Conservation (phyloP, 2,113 vertebrate genomes). For the Vicugna pacos region DNA sequence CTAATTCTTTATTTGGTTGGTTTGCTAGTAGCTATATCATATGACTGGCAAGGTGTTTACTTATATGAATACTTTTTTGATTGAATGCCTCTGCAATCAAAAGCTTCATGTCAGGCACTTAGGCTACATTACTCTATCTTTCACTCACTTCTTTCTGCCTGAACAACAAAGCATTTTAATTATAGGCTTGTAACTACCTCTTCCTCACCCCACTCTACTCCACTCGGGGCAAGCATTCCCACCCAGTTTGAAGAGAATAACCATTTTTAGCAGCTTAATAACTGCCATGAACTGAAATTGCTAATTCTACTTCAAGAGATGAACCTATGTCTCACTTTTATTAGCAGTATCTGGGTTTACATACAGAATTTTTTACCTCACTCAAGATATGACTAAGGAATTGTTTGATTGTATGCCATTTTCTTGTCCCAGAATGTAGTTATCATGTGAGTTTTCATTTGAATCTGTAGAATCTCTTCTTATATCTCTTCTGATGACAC, state of each 20-base stretch:
- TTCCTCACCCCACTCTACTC: neutral
- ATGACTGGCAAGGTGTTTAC: neutral
- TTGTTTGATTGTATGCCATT: neutral
- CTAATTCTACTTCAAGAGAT: neutral
- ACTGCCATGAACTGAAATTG: neutral
- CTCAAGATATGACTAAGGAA: neutral
- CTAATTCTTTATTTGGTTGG: neutral
- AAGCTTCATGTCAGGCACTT: neutral
- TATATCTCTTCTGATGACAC: neutral
- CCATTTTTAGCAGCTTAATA: neutral
- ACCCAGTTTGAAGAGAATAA: neutral
- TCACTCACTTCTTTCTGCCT: neutral
- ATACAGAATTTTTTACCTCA: neutral
- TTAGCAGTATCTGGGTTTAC: neutral
- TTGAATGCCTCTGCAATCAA: neutral
- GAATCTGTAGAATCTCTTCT: neutral
- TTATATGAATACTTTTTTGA: neutral
- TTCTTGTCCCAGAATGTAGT: neutral
- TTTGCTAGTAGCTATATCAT: neutral
- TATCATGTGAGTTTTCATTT: constrained; percentile 6
- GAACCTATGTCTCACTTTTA: neutral
- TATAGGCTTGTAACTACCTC: neutral
- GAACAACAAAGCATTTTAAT: neutral
- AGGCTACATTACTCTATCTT: neutral
- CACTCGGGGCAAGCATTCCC: neutral